phyloP scores from a whole-genome alignment of 1,140 invertebrate species.

The Drosophila arawakana region DNA sequence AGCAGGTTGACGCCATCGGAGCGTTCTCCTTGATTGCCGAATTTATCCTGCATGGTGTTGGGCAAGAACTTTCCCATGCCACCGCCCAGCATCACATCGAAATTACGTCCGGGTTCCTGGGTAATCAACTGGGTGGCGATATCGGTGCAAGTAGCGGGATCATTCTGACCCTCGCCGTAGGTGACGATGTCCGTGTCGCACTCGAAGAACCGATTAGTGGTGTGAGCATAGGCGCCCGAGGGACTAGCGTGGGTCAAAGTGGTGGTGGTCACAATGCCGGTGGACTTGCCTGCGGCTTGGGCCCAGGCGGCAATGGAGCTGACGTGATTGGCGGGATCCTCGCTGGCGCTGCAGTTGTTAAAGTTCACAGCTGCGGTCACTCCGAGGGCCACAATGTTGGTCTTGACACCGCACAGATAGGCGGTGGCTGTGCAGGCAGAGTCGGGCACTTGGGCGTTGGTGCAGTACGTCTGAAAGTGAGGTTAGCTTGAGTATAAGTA shows the following conservation, averaged over 20 bases:
- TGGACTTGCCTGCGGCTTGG: slow-evolving; percentile 88
- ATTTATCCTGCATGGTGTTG: slow-evolving; percentile 82
- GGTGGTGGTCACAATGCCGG: slow-evolving; percentile 83
- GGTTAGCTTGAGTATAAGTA: neutral
- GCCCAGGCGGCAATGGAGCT: slow-evolving; percentile 93
- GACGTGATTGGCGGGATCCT: slow-evolving; percentile 86
- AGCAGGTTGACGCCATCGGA: slow-evolving; percentile 85
- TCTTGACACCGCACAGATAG: slow-evolving; percentile 90
- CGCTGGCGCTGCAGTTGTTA: slow-evolving; percentile 88
- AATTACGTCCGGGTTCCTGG: slow-evolving; percentile 85
- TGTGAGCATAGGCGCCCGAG: slow-evolving; percentile 85
- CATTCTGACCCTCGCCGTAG: slow-evolving; percentile 62
- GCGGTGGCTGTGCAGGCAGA: slow-evolving; percentile 91
- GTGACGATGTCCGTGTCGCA: slow-evolving; percentile 87
- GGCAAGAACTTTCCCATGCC: slow-evolving; percentile 88
- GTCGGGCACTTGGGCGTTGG: slow-evolving; percentile 92
- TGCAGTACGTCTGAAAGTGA: slow-evolving; percentile 86
- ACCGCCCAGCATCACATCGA: slow-evolving; percentile 89
- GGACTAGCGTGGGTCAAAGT: slow-evolving; percentile 82
- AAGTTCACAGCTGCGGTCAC: slow-evolving; percentile 87
- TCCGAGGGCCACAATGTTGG: slow-evolving; percentile 88
- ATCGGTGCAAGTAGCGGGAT: slow-evolving; percentile 85
- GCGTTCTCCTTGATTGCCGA: slow-evolving; percentile 85
- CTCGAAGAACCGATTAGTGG: slow-evolving; percentile 91
- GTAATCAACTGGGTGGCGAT: slow-evolving; percentile 88